Percentiles rank a stretch among this genome's conserved stretches.
Conservation (phyloP, 2,888 invertebrate genomes). For the Chaetogeoica ovagalla region DNA sequence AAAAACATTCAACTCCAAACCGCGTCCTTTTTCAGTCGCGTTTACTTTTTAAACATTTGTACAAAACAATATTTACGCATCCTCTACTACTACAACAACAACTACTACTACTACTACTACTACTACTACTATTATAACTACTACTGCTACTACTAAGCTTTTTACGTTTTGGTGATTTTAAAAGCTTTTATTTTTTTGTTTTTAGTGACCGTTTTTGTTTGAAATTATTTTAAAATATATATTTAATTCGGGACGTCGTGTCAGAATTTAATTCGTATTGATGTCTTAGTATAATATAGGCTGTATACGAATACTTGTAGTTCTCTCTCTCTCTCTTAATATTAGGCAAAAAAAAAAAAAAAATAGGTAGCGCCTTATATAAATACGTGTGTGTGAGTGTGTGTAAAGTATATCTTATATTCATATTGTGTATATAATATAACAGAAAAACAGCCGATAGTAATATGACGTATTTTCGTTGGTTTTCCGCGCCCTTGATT, state of each 20-base stretch:
- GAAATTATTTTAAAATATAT: slow-evolving; percentile 23
- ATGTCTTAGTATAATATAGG: background rate
- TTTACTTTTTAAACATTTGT: slow-evolving; percentile 56
- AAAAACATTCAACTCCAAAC: slow-evolving; percentile 67
- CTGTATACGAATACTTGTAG: background rate
- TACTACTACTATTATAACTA: no score
- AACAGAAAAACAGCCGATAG: slow-evolving; percentile 1
- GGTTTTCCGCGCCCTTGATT: slow-evolving; percentile 19
- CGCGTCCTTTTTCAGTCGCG: slow-evolving; percentile 65
- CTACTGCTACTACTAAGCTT: slow-evolving; percentile 9
- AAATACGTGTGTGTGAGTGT: background rate
- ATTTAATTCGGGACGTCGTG: slow-evolving; percentile 7
- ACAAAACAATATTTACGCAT: slow-evolving; percentile 46
- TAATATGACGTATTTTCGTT: slow-evolving; percentile 30
- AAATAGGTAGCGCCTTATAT: background rate
- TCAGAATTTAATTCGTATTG: slow-evolving; percentile 30
- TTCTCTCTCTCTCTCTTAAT: background rate
- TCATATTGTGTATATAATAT: background rate
- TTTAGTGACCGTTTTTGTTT: slow-evolving; percentile 49
- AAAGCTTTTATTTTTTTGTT: slow-evolving; percentile 34
- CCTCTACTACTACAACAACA: background rate
- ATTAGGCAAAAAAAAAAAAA: background rate
- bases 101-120: background rate
- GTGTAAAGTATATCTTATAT: background rate
- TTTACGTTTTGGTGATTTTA: slow-evolving; percentile 36